Evolutionary conservation across 2,888 invertebrate genomes (phyloP), one percentile per base, ranked within the genome.

Genomic region (Philhelius pedissequus): DNA sequence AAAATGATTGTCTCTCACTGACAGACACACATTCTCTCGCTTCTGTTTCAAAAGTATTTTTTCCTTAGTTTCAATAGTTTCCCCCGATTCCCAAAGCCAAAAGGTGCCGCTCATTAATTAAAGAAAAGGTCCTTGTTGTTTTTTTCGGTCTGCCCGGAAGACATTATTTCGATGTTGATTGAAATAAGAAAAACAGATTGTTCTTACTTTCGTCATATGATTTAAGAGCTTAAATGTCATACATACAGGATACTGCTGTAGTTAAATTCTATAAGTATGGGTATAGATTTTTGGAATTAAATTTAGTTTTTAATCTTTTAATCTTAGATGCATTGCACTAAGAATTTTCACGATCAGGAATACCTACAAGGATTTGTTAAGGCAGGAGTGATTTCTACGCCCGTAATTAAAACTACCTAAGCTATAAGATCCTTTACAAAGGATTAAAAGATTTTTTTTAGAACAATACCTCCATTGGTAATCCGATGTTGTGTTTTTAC

Each of bases 331-430:
- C 45, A 54, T 18, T 45, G 15, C 15, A 58, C 40, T 25, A 35
- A 4, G 15, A 30, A 22, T 50, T 27, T 30, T 27, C 62, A 25
- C 38, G 58, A 50, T 73, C 20, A 66, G n/a, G 8, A 9, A n/a
- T 18, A n/a, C n/a, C n/a, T n/a, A 27, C 32, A 50, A 56, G 54
- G 38, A 43, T 45, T 5, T 27, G 60, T n/a, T 45, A 58, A 58
- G 62, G 68, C 77, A 32, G 82, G 77, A 73, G 82, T 77, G 82
- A 82, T 73, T 62, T 68, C 43, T 25, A 62, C 77, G 82, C 71
- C 71, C 60, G 25, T 66, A 43, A 76, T 81, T 81, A 81, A 76
- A 76, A 76, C 76, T 66, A 43, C 50, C 76, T 58, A 76, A 70
- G 9, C 32, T 40, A 64, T 69, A 7, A 52, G 20, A 69, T 75